Base-by-base conservation (phyloP, 2,113 vertebrate species). In the Atlantisia rogersi region DNA sequence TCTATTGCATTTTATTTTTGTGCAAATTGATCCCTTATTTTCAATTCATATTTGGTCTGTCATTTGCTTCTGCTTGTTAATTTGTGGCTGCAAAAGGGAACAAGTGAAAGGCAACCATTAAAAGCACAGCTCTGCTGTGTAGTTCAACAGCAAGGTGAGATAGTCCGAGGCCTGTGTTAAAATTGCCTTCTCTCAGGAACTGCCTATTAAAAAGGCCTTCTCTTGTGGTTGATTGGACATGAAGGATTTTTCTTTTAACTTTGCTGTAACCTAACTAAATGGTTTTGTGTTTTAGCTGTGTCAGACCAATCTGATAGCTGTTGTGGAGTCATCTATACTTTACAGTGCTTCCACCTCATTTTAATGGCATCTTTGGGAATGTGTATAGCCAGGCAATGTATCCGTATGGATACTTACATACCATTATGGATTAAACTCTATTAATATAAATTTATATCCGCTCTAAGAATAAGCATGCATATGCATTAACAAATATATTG, bases 11-110 rank as follows among this genome's bases (percentile, higher is more conserved):
- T 75, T 96, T 91, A 73, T 95, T 92, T 97, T 97, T 40, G 39
- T 96, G 86, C 31, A 89, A 93, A 95, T 83, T 56, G 68, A 22
- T 81, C 78, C 75, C 86, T 92, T 96, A 84, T 95, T 96, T 96
- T 96, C 86, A 93, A 63, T 96, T 83, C 40, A n/a, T 76, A 50
- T 82, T 91, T 15, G 62, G 56, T 76, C 56, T 40, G 17, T 91
- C 94, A 93, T 88, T 95, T 94, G 53, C 85, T 92, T 95, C 32
- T 25, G 19, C 69, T 82, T 92, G 42, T 88, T 96, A 95, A 88
- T 96, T 83, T 91, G 37, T 85, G 82, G 55, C 79, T 82, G 95
- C 22, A 83, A 74, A 81, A 92, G 68, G 74, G 68, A 87, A 81
- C 67, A 80, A 90, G 83, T 65, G 35, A 70, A 92, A 88, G 32